Conservation (phyloP, 2,888 invertebrate species). For the Latrodectus hesperus region DNA sequence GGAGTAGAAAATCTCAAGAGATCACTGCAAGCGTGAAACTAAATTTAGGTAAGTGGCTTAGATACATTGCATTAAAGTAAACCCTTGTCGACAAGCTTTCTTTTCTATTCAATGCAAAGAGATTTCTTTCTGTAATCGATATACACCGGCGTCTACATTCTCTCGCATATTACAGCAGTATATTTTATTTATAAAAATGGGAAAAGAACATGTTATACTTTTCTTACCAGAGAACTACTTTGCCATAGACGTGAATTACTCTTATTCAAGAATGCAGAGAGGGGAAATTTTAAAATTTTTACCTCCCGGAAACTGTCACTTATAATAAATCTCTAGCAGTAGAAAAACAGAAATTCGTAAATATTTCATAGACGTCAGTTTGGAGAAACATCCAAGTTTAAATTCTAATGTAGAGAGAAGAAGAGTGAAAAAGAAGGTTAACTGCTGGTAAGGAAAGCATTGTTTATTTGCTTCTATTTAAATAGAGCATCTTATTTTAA, state of each 20-base stretch:
- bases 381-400: too few relatives aligned
- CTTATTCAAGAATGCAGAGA: background rate
- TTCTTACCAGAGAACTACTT: background rate
- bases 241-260: background rate
- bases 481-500: too few relatives aligned
- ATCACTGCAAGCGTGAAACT: constrained; percentile 27
- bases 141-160: background rate
- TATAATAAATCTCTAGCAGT: background rate
- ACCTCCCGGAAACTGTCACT: background rate
- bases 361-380: too few relatives aligned
- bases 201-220: background rate
- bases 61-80: constrained; percentile 57
- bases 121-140: constrained; percentile 5
- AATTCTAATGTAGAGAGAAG: too few relatives aligned
- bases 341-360: too few relatives aligned
- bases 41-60: constrained; percentile 57
- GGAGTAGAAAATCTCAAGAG: constrained; percentile 32
- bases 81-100: constrained; percentile 11
- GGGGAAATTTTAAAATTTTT: background rate
- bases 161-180: background rate
- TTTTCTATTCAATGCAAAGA: background rate
- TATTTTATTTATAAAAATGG: background rate
- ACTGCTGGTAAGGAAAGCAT: too few relatives aligned
- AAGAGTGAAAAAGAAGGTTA: too few relatives aligned
- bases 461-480: too few relatives aligned